phyloP scores from a whole-genome alignment of 2,888 invertebrate genomes.

The Helicoverpa assulta region DNA sequence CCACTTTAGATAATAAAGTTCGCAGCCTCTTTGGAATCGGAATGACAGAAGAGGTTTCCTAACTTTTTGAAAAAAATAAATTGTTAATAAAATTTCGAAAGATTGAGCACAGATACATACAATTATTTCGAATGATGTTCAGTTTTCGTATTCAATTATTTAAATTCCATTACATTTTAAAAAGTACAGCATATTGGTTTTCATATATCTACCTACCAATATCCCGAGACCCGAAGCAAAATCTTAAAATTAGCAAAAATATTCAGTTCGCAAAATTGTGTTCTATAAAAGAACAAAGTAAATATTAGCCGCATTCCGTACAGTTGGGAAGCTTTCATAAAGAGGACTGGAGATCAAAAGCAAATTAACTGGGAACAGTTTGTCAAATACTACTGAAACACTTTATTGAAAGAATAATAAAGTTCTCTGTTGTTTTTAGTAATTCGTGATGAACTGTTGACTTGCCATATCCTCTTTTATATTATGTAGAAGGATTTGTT shows the following conservation, averaged over 20 bases:
- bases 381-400: conserved; percentile 35
- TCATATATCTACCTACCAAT: conserved; percentile 5
- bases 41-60: conserved; percentile 19
- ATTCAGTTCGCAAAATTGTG: conserved; percentile 25
- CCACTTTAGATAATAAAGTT: conserved; percentile 34
- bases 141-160: neutral
- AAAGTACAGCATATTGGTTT: neutral
- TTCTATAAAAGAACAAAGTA: conserved; percentile 27
- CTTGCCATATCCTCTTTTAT: too few relatives aligned
- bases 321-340: conserved; percentile 17
- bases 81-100: neutral
- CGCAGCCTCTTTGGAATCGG: conserved; percentile 15
- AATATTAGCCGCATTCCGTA: conserved; percentile 39
- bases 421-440: neutral
- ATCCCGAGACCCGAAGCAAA: conserved; percentile 11
- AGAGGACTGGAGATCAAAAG: conserved; percentile 40
- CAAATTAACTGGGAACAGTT: conserved; percentile 39
- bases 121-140: too few relatives aligned
- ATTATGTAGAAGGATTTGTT: too few relatives aligned
- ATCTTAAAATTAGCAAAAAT: conserved; percentile 38
- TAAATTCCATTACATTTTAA: neutral
- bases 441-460: too few relatives aligned
- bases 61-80: neutral
- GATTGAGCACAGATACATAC: neutral
- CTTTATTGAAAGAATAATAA: conserved; percentile 17